Evolutionary conservation across 2,888 invertebrate genomes (phyloP), one percentile per base, ranked within the genome.

Genomic region (Chamaedrilus cognettii): DNA sequence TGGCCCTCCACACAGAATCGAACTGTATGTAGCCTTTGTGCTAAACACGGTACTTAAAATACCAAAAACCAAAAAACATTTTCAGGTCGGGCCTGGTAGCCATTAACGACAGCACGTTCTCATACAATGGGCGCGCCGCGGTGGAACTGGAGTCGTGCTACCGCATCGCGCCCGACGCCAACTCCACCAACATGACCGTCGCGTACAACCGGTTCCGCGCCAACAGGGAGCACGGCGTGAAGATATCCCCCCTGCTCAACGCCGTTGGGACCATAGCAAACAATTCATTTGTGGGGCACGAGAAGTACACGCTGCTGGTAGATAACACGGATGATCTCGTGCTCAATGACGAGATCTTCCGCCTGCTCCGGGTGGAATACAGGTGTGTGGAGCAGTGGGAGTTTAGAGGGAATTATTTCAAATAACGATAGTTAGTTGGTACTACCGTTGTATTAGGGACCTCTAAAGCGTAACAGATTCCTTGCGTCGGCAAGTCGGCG

Each of bases 31-130:
- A n/a, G n/a, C n/a, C n/a, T n/a, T n/a, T n/a, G n/a, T n/a, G n/a
- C n/a, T n/a, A n/a, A n/a, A n/a, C n/a, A n/a, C n/a, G n/a, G n/a
- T n/a, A n/a, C n/a, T n/a, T n/a, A n/a, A n/a, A n/a, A n/a, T n/a
- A n/a, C n/a, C n/a, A n/a, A n/a, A n/a, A n/a, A n/a, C n/a, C n/a
- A n/a, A n/a, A n/a, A n/a, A n/a, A n/a, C n/a, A n/a, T n/a, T n/a
- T 52, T 23, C 26, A 52, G 55, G 30, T 90, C 4, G 87, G 83
- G 74, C 35, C 71, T 75, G 64, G 76, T 83, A 63, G 89, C 76
- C 85, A 89, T 96, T 1, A 97, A 97, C 82, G 88, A 96, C n/a
- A 94, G 93, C 0, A 92, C 91, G 83, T 94, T 97, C 82, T 91
- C 90, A 75, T 88, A 89, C 59, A 93, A 93, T 75, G 81, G 87